phyloP scores from a whole-genome alignment of 2,113 vertebrate species.

The Silurus meridionalis region DNA sequence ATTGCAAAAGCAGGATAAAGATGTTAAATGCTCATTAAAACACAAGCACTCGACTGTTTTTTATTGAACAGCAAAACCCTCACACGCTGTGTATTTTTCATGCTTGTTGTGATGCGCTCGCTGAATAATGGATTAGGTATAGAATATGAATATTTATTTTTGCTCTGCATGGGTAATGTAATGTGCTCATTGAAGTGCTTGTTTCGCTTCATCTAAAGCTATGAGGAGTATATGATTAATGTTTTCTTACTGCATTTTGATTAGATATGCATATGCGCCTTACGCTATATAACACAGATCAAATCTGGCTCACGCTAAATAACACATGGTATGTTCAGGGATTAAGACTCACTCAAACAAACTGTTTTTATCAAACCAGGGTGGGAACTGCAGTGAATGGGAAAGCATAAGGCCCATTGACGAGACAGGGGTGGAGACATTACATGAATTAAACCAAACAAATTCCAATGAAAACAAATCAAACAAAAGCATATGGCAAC shows the following conservation, averaged over 20 bases:
- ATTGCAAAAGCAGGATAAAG: conserved; percentile 8
- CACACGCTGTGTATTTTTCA: neutral
- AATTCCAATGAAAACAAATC: no score
- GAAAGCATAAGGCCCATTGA: no score
- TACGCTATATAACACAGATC: neutral
- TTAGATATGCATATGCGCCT: neutral
- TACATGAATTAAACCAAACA: no score
- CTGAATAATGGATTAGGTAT: conserved; percentile 29
- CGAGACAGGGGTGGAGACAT: no score
- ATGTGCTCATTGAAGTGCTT: neutral
- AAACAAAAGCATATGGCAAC: no score
- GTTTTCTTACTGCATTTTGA: neutral
- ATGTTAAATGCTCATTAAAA: neutral
- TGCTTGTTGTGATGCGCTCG: conserved; percentile 1
- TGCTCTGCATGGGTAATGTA: conserved; percentile 14
- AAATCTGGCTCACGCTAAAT: neutral
- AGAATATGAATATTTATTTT: neutral
- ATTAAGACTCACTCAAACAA: neutral
- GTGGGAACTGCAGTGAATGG: no score
- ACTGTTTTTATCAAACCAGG: neutral
- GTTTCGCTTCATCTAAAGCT: neutral
- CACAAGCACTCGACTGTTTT: neutral
- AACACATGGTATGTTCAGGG: neutral
- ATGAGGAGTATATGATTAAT: neutral
- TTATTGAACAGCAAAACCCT: neutral